Conservation (phyloP, 2,113 vertebrate species). For the Oenanthe oenanthe region DNA sequence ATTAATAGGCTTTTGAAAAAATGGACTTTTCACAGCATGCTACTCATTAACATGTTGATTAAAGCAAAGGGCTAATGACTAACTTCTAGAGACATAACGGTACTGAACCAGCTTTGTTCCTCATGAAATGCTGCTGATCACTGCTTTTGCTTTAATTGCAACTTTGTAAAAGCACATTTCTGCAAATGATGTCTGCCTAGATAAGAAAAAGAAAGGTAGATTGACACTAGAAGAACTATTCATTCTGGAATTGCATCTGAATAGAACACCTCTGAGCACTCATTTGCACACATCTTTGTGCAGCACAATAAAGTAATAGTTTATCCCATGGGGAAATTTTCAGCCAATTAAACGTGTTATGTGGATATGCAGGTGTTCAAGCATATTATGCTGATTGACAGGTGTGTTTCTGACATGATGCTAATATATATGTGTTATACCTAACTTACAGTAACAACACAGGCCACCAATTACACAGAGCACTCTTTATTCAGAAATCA, state of each 20-base stretch:
- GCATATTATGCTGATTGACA: constrained; percentile 3
- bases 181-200: not conserved
- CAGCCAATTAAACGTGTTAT: not conserved
- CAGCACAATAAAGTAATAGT: not conserved
- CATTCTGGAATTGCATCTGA: not conserved
- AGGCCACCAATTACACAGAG: not conserved
- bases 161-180: not conserved
- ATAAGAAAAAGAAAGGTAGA: not conserved
- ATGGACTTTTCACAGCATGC: not conserved
- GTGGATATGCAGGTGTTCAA: not conserved
- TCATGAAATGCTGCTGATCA: not conserved
- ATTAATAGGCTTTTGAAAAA: not conserved
- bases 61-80: not conserved
- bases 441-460: not conserved
- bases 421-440: not conserved
- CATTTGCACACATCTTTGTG: not conserved
- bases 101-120: not conserved
- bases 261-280: not conserved
- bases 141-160: not conserved
- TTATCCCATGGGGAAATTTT: not conserved
- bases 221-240: not conserved
- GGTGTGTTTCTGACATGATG: not conserved
- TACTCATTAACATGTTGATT: not conserved
- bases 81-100: not conserved
- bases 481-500: not conserved